Evolutionary conservation across 2,113 vertebrate species (phyloP), one percentile per base, ranked within the genome.

Genomic region (Neomonachus schauinslandi): DNA sequence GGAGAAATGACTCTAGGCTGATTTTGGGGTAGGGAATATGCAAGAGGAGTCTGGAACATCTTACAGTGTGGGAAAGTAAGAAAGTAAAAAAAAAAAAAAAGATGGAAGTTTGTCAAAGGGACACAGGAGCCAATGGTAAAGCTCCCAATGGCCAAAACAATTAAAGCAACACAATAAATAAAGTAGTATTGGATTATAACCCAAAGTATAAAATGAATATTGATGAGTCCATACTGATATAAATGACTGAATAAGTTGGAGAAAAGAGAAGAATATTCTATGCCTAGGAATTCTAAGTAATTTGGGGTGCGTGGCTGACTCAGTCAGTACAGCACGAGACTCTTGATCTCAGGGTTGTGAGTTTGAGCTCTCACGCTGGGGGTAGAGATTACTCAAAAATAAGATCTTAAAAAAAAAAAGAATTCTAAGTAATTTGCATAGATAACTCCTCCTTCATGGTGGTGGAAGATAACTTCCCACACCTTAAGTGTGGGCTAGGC

Each of bases 171-270:
- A 36, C 19, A 69, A 16, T 49, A 51, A 87, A 87, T 67, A 18
- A 61, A 91, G 36, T 4, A 57, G 42, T 36, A n/a, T 42, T n/a
- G 2, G 26, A n/a, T 53, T 88, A 86, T 74, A 91, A 79, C 7
- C 19, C 51, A 51, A 89, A 57, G 46, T 77, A 42, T 72, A 83
- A 97, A 86, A 84, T 65, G 74, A 95, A 94, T 91, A 91, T 51
- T 74, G 46, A 33, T n/a, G 1, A 92, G 28, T 31, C 39, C 51
- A 95, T 51, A 42, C 2, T 46, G 8, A 69, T 19, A 93, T 13
- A 74, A 79, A 82, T 72, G 65, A 51, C 46, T 61, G 1, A 74
- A 53, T 89, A 67, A 53, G 31, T 28, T 65, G 12, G 10, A 53
- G 4, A 76, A 96, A 83, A 93, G 36, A 57, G 7, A 65, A 16